phyloP scores from a whole-genome alignment of 2,888 invertebrate species.

The Drosophila meridiana region DNA sequence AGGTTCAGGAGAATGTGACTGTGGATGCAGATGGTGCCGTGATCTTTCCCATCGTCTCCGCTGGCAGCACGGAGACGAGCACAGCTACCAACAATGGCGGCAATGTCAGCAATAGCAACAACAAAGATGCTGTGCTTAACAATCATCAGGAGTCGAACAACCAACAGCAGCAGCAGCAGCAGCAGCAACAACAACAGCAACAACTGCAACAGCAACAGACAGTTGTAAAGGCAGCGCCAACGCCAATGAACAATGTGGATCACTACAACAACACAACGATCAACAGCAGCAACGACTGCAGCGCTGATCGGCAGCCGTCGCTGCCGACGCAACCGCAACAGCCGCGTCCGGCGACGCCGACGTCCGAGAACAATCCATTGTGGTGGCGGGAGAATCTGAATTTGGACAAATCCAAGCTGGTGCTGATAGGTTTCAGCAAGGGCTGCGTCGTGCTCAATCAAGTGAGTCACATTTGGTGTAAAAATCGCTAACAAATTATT shows the following conservation, averaged over 20 bases:
- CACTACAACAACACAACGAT: slow-evolving; percentile 40
- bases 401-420: slow-evolving; percentile 87
- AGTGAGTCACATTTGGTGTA: slow-evolving; percentile 85
- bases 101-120: slow-evolving; percentile 52
- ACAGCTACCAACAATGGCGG: slow-evolving; percentile 51
- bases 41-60: slow-evolving; percentile 72
- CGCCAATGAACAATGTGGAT: slow-evolving; percentile 57
- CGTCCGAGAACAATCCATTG: slow-evolving; percentile 84
- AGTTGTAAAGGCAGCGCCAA: slow-evolving; percentile 17
- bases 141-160: slow-evolving; percentile 44
- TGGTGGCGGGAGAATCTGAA: slow-evolving; percentile 88
- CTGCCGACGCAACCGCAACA: slow-evolving; percentile 60
- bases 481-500: slow-evolving; percentile 76
- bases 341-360: slow-evolving; percentile 52
- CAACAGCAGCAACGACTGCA: slow-evolving; percentile 61
- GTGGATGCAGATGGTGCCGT: slow-evolving; percentile 84
- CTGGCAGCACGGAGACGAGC: slow-evolving; percentile 32
- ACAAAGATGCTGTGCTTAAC: slow-evolving; percentile 40
- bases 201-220: slow-evolving; percentile 25
- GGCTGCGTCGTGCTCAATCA: slow-evolving; percentile 96
- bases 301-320: slow-evolving; percentile 45
- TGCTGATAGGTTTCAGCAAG: slow-evolving; percentile 95
- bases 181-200: slow-evolving; percentile 38
- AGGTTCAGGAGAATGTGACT: slow-evolving; percentile 85
- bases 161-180: slow-evolving; percentile 36